Evolutionary conservation across 2,113 vertebrate genomes (phyloP).

Genomic region (Dicentrarchus labrax): DNA sequence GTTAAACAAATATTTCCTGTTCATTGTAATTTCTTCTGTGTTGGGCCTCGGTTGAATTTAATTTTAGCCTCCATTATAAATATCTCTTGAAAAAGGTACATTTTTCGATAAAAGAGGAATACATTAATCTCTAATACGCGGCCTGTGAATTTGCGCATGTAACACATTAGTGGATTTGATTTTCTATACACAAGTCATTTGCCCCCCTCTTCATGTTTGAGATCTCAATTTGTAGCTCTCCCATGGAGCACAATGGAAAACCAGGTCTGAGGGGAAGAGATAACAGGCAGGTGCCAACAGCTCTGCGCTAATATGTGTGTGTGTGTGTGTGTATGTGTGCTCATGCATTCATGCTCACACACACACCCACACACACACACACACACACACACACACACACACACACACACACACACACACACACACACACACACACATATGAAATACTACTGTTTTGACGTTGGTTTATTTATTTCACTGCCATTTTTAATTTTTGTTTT

Average conservation of each 20-base stretch:
- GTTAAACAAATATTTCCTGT: constrained; percentile 29
- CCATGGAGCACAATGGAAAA: constrained; percentile 80
- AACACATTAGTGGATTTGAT: constrained; percentile 76
- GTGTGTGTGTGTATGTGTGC: constrained; percentile 21
- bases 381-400: not conserved
- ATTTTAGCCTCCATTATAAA: constrained; percentile 63
- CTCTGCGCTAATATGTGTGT: constrained; percentile 43
- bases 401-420: constrained; percentile 14
- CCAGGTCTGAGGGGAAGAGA: constrained; percentile 78
- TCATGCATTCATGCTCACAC: not conserved
- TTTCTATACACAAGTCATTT: constrained; percentile 74
- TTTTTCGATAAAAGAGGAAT: constrained; percentile 47
- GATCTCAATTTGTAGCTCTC: constrained; percentile 84
- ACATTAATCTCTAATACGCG: constrained; percentile 70
- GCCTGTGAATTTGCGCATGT: constrained; percentile 74
- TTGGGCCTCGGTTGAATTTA: constrained; percentile 43
- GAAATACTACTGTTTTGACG: constrained; percentile 1
- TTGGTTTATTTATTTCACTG: constrained; percentile 35
- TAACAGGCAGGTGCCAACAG: constrained; percentile 82
- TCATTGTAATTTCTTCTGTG: constrained; percentile 34
- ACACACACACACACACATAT: not conserved
- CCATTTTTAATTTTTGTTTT: constrained; percentile 2
- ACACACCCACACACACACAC: constrained; percentile 10
- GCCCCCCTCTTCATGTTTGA: constrained; percentile 79
- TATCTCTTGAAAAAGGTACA: constrained; percentile 49